A percentile compares a stretch with the other conserved stretches of the same genome.
Conservation (phyloP, 2,797 vertebrate genomes). For the Coranthus polyacanthus region DNA sequence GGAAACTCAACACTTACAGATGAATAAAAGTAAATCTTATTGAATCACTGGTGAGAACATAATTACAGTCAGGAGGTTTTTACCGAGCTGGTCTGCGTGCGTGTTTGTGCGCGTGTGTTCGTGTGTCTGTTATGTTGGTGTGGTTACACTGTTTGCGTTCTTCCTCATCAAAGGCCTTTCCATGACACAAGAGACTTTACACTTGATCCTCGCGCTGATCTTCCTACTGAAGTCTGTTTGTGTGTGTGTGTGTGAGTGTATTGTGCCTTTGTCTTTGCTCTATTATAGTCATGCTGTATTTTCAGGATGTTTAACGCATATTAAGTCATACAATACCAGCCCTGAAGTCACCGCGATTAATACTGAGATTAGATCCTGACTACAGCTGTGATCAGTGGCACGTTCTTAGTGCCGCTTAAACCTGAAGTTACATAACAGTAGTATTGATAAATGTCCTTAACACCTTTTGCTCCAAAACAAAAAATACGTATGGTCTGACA, state of each 20-base stretch:
- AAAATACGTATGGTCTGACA: too few relatives aligned
- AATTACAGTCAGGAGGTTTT: conserved; percentile 64
- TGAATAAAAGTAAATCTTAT: conserved; percentile 69
- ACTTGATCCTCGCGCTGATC: conserved; percentile 76
- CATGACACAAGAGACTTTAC: conserved; percentile 71
- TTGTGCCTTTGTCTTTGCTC: conserved; percentile 5
- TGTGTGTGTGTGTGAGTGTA: conserved; percentile 38
- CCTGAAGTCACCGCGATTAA: too few relatives aligned
- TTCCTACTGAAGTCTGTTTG: conserved; percentile 57
- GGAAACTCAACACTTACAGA: conserved; percentile 60
- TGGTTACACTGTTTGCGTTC: conserved; percentile 72
- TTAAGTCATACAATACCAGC: conserved; percentile 5
- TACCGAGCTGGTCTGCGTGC: conserved; percentile 45
- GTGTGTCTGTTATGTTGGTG: conserved; percentile 50
- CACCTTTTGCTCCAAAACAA: too few relatives aligned
- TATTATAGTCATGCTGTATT: conserved; percentile 23
- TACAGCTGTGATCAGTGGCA: too few relatives aligned
- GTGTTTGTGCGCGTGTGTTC: conserved; percentile 24
- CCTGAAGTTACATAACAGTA: background rate
- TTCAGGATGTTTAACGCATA: conserved; percentile 28
- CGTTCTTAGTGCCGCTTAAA: background rate
- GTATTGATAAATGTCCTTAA: background rate
- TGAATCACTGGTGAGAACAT: conserved; percentile 58
- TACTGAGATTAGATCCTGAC: too few relatives aligned
- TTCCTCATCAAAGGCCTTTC: conserved; percentile 76